These are phyloP conservation scores for Centropus bengalensis DNA, from an alignment of 2,113 vertebrate genomes.

Conservation along the genomic window DNA sequence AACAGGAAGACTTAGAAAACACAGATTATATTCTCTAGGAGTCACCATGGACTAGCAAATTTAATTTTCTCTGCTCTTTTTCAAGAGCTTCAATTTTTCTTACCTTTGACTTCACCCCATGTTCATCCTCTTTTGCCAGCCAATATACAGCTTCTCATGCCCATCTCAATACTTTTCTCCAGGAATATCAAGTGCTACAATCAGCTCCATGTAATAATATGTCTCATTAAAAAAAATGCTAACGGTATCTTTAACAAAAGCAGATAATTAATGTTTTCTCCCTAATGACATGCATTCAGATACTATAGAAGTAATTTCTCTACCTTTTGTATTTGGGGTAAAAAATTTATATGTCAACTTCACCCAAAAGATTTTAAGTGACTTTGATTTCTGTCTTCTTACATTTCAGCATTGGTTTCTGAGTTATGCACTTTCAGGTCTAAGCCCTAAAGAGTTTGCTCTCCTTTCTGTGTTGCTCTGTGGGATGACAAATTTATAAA, in stretches of 20 bases:
- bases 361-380: background rate
- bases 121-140: background rate
- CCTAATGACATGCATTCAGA: background rate
- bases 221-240: background rate
- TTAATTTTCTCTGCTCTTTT: background rate
- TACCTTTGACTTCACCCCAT: background rate
- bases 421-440: background rate
- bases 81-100: background rate
- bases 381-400: background rate
- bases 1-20: background rate
- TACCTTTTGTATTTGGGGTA: background rate
- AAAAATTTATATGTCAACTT: background rate
- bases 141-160: background rate
- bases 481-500: background rate
- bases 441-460: background rate
- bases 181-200: background rate
- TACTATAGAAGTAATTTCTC: background rate
- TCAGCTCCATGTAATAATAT: background rate
- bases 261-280: background rate
- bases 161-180: background rate
- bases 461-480: background rate
- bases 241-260: background rate
- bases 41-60: background rate
- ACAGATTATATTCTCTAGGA: background rate
- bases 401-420: background rate